Evolutionary conservation across 2,888 invertebrate species (phyloP).

Genomic region (Gortyna flavago): DNA sequence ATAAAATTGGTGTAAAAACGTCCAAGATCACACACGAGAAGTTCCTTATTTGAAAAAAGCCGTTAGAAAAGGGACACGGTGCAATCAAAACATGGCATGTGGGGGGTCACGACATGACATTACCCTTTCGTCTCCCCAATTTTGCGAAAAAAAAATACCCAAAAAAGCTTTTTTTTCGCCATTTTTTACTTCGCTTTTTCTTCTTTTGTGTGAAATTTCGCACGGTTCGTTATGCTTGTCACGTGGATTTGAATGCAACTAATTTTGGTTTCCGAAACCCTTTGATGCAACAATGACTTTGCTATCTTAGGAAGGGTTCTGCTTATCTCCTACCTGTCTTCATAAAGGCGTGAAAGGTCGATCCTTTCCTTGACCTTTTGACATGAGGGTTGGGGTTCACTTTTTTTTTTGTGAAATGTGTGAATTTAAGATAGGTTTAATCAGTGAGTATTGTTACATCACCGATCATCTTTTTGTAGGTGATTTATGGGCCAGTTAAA

Average conservation of each 20-base stretch:
- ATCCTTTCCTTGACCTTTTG: conserved; percentile 84
- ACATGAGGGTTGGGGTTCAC: conserved; percentile 72
- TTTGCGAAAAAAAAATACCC: conserved; percentile 61
- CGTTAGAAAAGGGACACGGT: conserved; percentile 69
- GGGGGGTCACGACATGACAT: conserved; percentile 76
- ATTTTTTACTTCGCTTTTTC: conserved; percentile 65
- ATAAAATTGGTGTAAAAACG: background rate
- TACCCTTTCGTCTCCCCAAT: conserved; percentile 76
- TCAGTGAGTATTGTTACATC: conserved; percentile 75
- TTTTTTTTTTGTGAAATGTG: conserved; percentile 79
- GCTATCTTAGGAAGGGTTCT: conserved; percentile 78
- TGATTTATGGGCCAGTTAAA: conserved; percentile 37
- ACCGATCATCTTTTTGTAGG: conserved; percentile 53
- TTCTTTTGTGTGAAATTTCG: conserved; percentile 84
- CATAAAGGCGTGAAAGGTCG: conserved; percentile 81
- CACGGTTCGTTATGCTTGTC: conserved; percentile 87
- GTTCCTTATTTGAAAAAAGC: conserved; percentile 28
- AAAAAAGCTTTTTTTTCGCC: conserved; percentile 71
- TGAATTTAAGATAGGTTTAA: conserved; percentile 78
- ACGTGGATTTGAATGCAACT: conserved; percentile 85
- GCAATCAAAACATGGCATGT: conserved; percentile 76
- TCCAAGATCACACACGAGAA: background rate
- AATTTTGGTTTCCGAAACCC: conserved; percentile 85
- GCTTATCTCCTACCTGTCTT: conserved; percentile 82
- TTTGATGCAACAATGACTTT: conserved; percentile 78